A percentile compares a stretch with the other conserved stretches of the same genome.
Evolutionary conservation across 2,113 vertebrate genomes (phyloP).

Genomic region (Saguinus imperator): DNA sequence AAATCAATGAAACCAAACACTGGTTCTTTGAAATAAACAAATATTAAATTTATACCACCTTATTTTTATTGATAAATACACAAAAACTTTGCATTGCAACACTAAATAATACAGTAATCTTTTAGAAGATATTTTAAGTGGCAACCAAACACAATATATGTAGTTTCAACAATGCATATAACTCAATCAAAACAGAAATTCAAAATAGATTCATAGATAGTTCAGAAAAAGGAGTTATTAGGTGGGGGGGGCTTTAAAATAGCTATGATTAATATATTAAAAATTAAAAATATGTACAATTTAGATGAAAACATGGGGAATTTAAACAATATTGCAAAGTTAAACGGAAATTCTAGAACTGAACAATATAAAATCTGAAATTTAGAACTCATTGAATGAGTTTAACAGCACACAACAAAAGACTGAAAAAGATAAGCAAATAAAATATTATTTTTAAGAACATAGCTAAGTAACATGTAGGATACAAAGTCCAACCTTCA

Average conservation of each 20-base stretch:
- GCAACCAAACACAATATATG: neutral
- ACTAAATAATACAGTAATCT: neutral
- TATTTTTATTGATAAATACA: neutral
- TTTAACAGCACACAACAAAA: neutral
- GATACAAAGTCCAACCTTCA: neutral
- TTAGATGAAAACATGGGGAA: neutral
- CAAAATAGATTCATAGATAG: neutral
- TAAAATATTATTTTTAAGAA: neutral
- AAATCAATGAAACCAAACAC: neutral
- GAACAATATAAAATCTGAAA: neutral
- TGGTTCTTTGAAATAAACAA: neutral
- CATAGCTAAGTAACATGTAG: neutral
- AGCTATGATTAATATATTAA: neutral
- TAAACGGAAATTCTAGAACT: neutral
- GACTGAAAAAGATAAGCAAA: neutral
- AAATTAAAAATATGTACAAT: neutral
- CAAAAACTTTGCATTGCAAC: neutral
- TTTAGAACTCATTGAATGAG: neutral
- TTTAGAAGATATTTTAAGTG: neutral
- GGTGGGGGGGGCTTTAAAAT: neutral
- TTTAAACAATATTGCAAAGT: neutral
- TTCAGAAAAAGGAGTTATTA: neutral
- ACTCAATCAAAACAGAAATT: slow-evolving; percentile 13
- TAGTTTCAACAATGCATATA: neutral
- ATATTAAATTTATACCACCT: neutral